A percentile compares a stretch with the other conserved stretches of the same genome.
Evolutionary conservation across 2,113 vertebrate genomes (phyloP).

Genomic region (Colaptes auratus): DNA sequence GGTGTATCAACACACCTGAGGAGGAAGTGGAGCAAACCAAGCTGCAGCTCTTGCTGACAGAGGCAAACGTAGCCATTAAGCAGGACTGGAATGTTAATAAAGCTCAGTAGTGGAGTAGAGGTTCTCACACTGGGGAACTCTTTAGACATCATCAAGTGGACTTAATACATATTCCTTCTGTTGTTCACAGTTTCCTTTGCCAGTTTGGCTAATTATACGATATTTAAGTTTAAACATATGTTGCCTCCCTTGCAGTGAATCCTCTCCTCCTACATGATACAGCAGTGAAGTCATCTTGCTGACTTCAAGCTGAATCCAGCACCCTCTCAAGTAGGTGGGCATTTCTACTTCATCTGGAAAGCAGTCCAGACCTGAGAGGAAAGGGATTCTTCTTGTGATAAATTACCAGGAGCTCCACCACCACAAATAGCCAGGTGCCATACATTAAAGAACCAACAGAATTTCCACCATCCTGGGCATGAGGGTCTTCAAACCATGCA

Average conservation of each 20-base stretch:
- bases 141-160: conserved; percentile 49
- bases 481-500: neutral
- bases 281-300: conserved; percentile 61
- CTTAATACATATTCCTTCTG: conserved; percentile 55
- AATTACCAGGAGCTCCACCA: neutral
- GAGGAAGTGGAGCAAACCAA: neutral
- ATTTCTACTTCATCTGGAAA: conserved; percentile 3
- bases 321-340: conserved; percentile 28
- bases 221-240: conserved; percentile 75
- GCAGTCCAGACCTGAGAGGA: neutral
- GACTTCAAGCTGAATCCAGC: conserved; percentile 42
- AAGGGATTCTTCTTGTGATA: fast-evolving
- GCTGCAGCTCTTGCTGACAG: neutral
- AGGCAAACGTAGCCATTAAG: neutral
- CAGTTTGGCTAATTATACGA: conserved; percentile 67
- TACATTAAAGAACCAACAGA: neutral
- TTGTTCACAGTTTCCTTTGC: conserved; percentile 72
- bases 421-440: neutral
- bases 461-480: neutral
- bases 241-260: conserved; percentile 68
- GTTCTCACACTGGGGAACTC: neutral
- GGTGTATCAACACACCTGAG: conserved; percentile 26
- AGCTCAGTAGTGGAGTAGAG: neutral
- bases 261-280: conserved; percentile 65
- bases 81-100: neutral